Percentiles rank a stretch among this genome's conserved stretches.
phyloP scores from a whole-genome alignment of 2,888 invertebrate genomes.

The Chelonus formosanus region DNA sequence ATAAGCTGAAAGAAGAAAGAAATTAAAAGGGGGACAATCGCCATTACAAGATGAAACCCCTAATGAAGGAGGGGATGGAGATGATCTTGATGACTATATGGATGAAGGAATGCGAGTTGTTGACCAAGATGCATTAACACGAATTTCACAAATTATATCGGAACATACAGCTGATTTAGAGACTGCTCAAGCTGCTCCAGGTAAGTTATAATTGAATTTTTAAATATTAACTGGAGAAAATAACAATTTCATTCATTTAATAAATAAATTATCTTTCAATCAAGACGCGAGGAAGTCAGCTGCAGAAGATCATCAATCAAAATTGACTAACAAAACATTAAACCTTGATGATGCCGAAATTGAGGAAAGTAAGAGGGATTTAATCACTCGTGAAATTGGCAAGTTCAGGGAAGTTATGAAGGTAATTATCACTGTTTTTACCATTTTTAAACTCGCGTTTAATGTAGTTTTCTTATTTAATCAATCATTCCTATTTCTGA shows the following conservation, averaged over 20 bases:
- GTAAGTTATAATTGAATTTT: conserved; percentile 40
- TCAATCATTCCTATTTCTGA: too few species aligned
- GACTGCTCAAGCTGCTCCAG: conserved; percentile 59
- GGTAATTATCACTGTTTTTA: conserved; percentile 68
- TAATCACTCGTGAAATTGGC: conserved; percentile 96
- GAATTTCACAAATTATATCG: conserved; percentile 81
- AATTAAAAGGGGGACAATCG: conserved; percentile 68
- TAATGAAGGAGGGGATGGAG: conserved; percentile 68
- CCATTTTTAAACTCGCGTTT: neutral
- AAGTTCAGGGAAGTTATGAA: conserved; percentile 98
- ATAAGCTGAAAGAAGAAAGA: conserved; percentile 70
- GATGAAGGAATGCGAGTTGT: conserved; percentile 79
- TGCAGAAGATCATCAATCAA: conserved; percentile 70
- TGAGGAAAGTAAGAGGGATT: conserved; percentile 95
- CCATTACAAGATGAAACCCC: conserved; percentile 70
- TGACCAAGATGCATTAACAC: conserved; percentile 78
- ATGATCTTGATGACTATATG: conserved; percentile 73
- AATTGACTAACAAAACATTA: conserved; percentile 58
- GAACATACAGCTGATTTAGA: conserved; percentile 72
- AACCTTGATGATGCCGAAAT: conserved; percentile 84
- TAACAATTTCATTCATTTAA: conserved; percentile 1
- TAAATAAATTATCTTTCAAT: conserved; percentile 9
- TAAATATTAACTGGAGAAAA: neutral
- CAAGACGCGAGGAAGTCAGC: conserved; percentile 28
- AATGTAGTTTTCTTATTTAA: neutral